phyloP scores from a whole-genome alignment of 92 coral and sea anemone genomes.

The Isaurus tuberculatus region DNA sequence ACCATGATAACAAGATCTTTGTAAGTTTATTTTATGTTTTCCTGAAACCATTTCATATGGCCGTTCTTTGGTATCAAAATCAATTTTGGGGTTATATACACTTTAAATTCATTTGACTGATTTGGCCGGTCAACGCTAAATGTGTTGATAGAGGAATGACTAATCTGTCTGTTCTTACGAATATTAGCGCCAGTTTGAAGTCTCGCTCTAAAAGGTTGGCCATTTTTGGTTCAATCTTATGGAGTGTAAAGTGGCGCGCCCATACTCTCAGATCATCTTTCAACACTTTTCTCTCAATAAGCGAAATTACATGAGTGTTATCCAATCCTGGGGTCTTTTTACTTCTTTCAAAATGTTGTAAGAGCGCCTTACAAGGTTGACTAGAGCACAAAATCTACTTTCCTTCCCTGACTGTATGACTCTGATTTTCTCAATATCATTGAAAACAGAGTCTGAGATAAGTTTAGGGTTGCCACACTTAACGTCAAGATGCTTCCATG shows the following conservation, averaged over 20 bases:
- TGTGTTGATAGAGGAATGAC: not conserved
- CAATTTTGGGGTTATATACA: too few species aligned
- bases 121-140: not conserved
- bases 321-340: constrained; percentile 64
- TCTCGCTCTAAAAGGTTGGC: constrained; percentile 50
- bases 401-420: constrained; percentile 62
- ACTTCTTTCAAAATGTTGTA: constrained; percentile 38
- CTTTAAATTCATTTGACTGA: too few species aligned
- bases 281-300: constrained; percentile 45
- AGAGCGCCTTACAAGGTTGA: constrained; percentile 55
- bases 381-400: constrained; percentile 60
- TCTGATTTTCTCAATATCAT: not conserved
- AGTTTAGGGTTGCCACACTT: constrained; percentile 63
- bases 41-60: too few species aligned
- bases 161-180: constrained; percentile 38
- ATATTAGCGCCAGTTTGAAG: constrained; percentile 63
- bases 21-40: too few species aligned
- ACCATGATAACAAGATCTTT: too few species aligned
- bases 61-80: too few species aligned
- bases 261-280: constrained; percentile 66
- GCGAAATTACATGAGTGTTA: constrained; percentile 55
- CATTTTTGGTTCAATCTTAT: constrained; percentile 58
- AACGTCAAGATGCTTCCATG: constrained; percentile 61
- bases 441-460: not conserved
- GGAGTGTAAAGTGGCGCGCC: constrained; percentile 52